Evolutionary conservation across 2,888 invertebrate genomes (phyloP).

Genomic region (Leistus spinibarbis): DNA sequence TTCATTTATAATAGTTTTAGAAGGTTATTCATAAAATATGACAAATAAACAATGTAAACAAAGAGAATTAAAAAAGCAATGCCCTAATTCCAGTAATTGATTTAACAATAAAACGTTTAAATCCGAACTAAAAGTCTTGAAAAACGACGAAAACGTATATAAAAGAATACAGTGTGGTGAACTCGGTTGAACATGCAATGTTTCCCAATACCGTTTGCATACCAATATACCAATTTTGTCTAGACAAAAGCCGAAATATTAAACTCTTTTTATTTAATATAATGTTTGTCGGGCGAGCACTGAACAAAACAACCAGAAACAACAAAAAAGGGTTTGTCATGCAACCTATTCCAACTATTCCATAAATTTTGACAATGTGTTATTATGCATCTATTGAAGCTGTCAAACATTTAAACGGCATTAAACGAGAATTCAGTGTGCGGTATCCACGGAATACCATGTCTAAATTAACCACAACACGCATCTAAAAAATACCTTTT

Average conservation of each 20-base stretch:
- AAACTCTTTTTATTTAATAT: background rate
- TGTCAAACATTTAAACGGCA: background rate
- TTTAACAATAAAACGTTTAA: background rate
- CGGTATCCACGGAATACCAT: background rate
- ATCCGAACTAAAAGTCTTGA: background rate
- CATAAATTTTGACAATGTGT: background rate
- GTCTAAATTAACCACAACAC: background rate
- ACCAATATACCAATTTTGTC: background rate
- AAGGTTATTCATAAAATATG: too few relatives aligned
- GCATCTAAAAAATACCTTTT: background rate
- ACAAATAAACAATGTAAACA: background rate
- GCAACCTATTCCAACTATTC: background rate
- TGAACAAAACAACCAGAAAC: background rate
- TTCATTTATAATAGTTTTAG: too few relatives aligned
- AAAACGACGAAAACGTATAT: background rate
- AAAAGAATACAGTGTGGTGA: background rate
- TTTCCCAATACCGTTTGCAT: background rate
- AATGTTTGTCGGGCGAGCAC: background rate
- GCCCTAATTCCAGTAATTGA: background rate
- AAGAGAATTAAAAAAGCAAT: background rate
- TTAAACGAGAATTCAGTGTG: background rate
- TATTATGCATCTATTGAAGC: background rate
- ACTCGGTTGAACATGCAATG: background rate
- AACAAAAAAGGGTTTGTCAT: background rate
- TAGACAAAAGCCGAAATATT: background rate